Conservation (phyloP, 2,797 vertebrate species). For the Takifugu ocellatus region DNA sequence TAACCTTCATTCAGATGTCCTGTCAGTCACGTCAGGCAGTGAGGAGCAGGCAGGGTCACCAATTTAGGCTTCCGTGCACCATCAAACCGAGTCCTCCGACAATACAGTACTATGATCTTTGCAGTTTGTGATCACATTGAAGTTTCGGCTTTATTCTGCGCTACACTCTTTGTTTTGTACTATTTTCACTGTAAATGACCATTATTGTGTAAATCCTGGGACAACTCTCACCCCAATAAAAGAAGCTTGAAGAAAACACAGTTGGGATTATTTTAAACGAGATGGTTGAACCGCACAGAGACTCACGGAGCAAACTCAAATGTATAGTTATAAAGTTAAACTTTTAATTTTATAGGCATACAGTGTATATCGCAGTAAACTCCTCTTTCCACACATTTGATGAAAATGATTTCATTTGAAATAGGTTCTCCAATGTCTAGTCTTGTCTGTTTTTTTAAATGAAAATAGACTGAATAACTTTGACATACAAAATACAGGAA, state of each 20-base stretch:
- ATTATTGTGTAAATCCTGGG: slow-evolving; percentile 73
- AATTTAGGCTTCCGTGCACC: slow-evolving; percentile 34
- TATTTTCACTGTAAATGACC: slow-evolving; percentile 76
- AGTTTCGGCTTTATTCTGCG: slow-evolving; percentile 18
- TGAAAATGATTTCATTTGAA: slow-evolving; percentile 64
- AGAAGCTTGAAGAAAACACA: slow-evolving; percentile 64
- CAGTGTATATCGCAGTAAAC: slow-evolving; percentile 71
- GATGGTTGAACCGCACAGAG: slow-evolving; percentile 1
- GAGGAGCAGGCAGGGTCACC: slow-evolving; percentile 25
- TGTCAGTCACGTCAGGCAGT: slow-evolving; percentile 23
- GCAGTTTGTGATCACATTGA: slow-evolving; percentile 47
- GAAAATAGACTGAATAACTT: slow-evolving; percentile 37
- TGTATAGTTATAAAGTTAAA: slow-evolving; percentile 73
- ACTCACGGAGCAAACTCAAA: slow-evolving; percentile 30
- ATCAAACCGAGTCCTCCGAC: slow-evolving; percentile 30
- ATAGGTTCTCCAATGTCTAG: slow-evolving; percentile 32
- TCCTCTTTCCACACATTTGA: slow-evolving; percentile 61
- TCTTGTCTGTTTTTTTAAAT: slow-evolving; percentile 21
- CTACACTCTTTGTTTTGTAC: slow-evolving; percentile 57
- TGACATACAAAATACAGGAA: slow-evolving; percentile 29
- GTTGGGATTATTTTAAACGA: slow-evolving; percentile 2
- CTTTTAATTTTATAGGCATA: slow-evolving; percentile 77
- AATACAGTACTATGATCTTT: slow-evolving; percentile 31
- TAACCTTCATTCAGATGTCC: slow-evolving; percentile 11
- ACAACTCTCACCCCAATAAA: slow-evolving; percentile 79